Percentiles rank a stretch among this genome's conserved stretches.
phyloP scores from a whole-genome alignment of 2,797 vertebrate species.

The Cuniculus paca region DNA sequence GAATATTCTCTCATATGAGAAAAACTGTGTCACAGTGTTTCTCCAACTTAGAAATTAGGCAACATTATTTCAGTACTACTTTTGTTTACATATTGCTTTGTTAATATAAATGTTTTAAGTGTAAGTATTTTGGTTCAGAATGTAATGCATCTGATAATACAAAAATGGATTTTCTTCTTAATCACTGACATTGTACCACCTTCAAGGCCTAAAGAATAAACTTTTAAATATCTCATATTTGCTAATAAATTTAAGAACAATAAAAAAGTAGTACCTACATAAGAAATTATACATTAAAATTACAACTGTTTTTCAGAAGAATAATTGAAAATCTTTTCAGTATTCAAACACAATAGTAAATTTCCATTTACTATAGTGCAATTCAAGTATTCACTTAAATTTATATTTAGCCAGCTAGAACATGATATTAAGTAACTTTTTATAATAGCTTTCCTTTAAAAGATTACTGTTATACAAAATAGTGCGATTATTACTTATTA shows the following conservation, averaged over 20 bases:
- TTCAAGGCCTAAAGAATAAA: constrained; percentile 64
- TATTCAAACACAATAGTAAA: constrained; percentile 85
- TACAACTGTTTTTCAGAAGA: constrained; percentile 78
- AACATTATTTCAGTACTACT: constrained; percentile 31
- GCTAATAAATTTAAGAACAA: constrained; percentile 75
- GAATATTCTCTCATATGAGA: constrained; percentile 41
- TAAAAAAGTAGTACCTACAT: constrained; percentile 79
- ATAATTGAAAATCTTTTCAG: constrained; percentile 77
- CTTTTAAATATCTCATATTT: constrained; percentile 71
- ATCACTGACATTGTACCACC: constrained; percentile 37
- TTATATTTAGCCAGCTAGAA: constrained; percentile 78
- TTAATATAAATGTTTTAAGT: constrained; percentile 60
- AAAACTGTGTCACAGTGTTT: constrained; percentile 38
- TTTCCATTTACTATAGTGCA: constrained; percentile 83
- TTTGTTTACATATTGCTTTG: constrained; percentile 55
- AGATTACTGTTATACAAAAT: constrained; percentile 84
- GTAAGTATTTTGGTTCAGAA: constrained; percentile 64
- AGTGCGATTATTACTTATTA: constrained; percentile 65
- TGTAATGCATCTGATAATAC: constrained; percentile 63
- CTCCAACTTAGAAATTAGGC: constrained; percentile 41
- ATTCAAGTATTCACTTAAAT: constrained; percentile 84
- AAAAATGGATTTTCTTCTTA: constrained; percentile 49
- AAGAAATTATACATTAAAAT: constrained; percentile 78
- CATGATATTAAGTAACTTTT: constrained; percentile 78
- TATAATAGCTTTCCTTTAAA: constrained; percentile 78